phyloP scores from a whole-genome alignment of 2,797 vertebrate genomes.

The Sorex maritimensis region DNA sequence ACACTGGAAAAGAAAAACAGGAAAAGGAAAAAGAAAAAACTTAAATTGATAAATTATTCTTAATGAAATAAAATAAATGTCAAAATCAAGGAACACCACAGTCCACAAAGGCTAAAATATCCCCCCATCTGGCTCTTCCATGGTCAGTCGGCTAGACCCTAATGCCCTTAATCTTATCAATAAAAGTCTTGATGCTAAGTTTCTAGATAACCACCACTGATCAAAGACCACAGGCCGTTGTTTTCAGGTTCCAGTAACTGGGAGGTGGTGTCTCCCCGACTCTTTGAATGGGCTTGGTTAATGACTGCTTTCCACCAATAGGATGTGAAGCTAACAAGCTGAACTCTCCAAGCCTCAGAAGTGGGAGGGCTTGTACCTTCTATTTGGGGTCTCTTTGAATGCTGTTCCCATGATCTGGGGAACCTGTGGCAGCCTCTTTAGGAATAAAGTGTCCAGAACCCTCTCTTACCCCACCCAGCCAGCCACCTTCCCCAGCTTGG shows the following conservation, averaged over 20 bases:
- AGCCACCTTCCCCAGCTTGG: accelerated
- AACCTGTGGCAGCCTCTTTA: accelerated
- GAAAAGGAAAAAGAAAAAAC: too few relatives aligned
- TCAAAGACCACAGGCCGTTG: not conserved
- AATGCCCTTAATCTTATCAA: accelerated
- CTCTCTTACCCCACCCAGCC: too few relatives aligned
- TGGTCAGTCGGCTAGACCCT: not conserved
- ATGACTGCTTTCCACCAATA: not conserved
- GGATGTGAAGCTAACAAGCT: not conserved
- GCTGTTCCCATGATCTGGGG: too few relatives aligned
- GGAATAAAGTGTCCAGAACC: not conserved
- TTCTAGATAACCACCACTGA: not conserved
- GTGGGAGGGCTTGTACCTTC: not conserved
- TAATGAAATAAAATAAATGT: constrained; percentile 15
- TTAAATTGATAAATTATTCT: not conserved
- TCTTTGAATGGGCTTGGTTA: not conserved
- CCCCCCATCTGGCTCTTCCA: not conserved
- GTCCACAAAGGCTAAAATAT: not conserved
- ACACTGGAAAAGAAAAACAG: too few relatives aligned
- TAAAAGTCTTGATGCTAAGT: not conserved
- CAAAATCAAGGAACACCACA: not conserved
- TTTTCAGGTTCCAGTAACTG: too few relatives aligned
- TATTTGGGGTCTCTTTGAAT: not conserved
- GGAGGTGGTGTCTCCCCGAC: not conserved
- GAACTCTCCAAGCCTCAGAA: not conserved